Base-by-base conservation (phyloP, 2,797 vertebrate species). In the Apogon hyalosoma region DNA sequence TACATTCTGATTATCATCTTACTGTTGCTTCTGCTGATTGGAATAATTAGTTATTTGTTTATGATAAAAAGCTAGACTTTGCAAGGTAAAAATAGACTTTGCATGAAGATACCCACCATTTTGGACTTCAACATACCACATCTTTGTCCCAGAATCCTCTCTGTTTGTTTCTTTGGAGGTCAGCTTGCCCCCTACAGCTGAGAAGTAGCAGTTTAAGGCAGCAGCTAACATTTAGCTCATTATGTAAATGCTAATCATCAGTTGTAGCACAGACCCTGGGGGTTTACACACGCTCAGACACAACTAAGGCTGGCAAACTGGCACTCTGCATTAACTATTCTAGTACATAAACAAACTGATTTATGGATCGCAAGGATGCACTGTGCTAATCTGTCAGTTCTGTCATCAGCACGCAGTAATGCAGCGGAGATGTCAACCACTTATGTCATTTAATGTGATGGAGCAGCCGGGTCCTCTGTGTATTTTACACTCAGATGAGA, bases 141-240 rank as follows among this genome's bases (percentile, higher is more conserved):
- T 38, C 40, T 41, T 45, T 42, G 10, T 6, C 62, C 15, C 50
- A 4, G 28, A 2, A 50, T 38, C n/a, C 51, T 45, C 31, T 40
- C 33, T 49, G 60, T 73, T 70, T 73, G 57, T 61, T 33, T 59
- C 39, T 70, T 19, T 67, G 52, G 83, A 83, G 82, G 87, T 90
- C 87, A 85, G 49, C 65, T 82, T 63, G 76, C 73, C 73, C 80
- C 83, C 65, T 59, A 51, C 76, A 78, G 83, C 88, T 80, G 75
- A 80, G 72, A 61, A 85, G 75, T 52, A 78, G 81, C 88, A 80
- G 82, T 90, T 91, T 89, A 66, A 79, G 81, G 87, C 86, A 85
- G 89, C 87, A 93, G 79, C 88, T 91, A 93, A 92, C 92, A 93
- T 93, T 93, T 93, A 93, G 82, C 87, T 90, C 92, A 93, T 94